Base-by-base conservation (phyloP, 2,113 vertebrate genomes). In the Bucco capensis region DNA sequence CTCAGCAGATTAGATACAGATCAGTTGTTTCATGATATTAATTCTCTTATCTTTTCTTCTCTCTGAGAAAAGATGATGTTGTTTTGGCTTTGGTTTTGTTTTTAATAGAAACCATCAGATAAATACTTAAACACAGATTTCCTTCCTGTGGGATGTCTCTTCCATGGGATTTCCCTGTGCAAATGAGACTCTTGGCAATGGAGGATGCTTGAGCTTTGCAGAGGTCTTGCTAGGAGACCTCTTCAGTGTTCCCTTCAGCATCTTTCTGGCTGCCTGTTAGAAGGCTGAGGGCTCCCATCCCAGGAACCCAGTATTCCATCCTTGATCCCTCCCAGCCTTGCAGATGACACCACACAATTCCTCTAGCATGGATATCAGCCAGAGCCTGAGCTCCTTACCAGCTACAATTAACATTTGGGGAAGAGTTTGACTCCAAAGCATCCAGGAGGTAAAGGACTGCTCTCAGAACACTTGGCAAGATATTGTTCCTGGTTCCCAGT, bases 191-290 rank as follows among this genome's bases (percentile, higher is more conserved):
- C 66, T 87, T 92, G 94, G 88, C 93, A 94, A 86, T 96, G 33
- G 56, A 82, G 93, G 54, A 38, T 21, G 57, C 95, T 96, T 88
- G 69, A 88, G 86, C 78, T 76, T 89, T 85, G 76, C 82, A 92
- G 65, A 95, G 58, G 78, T 47, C 62, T 95, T 95, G 61, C 70
- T 81, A 78, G 74, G 78, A 93, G 57, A n/a, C 65, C 71, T 94
- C 15, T 42, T 42, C 40, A 42, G 60, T 96, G 96, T 97, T 97
- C 97, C 92, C 96, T 89, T 95, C 94, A 78, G 70, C 18, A 12
- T 83, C 90, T 94, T 96, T 96, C 96, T 95, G 93, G 81, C 84
- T 95, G 30, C 49, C 57, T 94, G 88, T 96, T 96, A 97, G 96
- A 95, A 96, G 86, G 76, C 74, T 92, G 93, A 92, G 93, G 83